Evolutionary conservation across 2,797 vertebrate genomes (phyloP).

Genomic region (Microcaecilia unicolor): DNA sequence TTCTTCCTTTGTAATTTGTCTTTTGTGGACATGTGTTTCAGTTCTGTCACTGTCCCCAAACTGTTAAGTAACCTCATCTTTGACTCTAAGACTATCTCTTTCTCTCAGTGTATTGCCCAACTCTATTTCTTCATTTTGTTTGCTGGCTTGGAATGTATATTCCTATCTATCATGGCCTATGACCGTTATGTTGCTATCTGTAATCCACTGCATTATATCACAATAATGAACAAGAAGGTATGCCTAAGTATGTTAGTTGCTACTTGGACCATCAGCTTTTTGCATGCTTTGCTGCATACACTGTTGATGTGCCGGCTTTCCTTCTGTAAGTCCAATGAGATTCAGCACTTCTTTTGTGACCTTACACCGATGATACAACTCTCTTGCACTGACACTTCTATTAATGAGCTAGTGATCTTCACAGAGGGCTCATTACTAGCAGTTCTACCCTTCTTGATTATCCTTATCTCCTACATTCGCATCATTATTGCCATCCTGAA

Average conservation of each 20-base stretch:
- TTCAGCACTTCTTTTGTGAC: conserved; percentile 39
- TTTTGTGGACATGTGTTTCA: conserved; percentile 33
- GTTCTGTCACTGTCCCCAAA: conserved; percentile 24
- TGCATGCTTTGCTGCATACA: conserved; percentile 33
- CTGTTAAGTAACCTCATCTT: conserved; percentile 33
- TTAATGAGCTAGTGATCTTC: conserved; percentile 34
- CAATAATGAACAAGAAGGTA: conserved; percentile 22
- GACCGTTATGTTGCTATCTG: conserved; percentile 39
- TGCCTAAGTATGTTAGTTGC: conserved; percentile 16
- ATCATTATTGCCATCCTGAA: conserved; percentile 12
- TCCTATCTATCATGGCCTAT: conserved; percentile 34
- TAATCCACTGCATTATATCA: conserved; percentile 26
- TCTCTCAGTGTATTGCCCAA: conserved; percentile 28
- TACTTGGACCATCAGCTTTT: conserved; percentile 30
- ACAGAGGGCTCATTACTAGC: conserved; percentile 26
- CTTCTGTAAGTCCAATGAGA: conserved; percentile 31
- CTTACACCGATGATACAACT: conserved; percentile 34
- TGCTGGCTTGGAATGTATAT: conserved; percentile 32
- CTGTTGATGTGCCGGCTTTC: conserved; percentile 20
- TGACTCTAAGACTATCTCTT: conserved; percentile 21
- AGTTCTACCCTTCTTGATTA: conserved; percentile 16
- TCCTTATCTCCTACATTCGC: conserved; percentile 14
- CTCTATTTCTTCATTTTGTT: conserved; percentile 41
- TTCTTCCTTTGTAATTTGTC: conserved; percentile 34
- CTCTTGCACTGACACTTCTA: conserved; percentile 27